Conservation (phyloP, 2,113 vertebrate genomes). For the Sclerurus mexicanus region DNA sequence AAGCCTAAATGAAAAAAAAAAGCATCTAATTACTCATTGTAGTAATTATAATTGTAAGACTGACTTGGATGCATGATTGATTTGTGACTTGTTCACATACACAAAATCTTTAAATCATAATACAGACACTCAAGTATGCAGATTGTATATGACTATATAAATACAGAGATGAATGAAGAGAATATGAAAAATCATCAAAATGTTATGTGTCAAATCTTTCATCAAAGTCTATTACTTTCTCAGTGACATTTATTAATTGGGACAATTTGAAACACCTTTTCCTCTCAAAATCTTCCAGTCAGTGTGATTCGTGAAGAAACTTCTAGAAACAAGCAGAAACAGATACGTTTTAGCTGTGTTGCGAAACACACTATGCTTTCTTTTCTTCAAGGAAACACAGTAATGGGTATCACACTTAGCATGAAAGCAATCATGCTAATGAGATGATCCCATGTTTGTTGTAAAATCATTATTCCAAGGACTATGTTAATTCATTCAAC, state of each 20-base stretch:
- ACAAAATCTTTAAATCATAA: not conserved
- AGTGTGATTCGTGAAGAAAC: not conserved
- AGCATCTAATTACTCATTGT: not conserved
- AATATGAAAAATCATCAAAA: not conserved
- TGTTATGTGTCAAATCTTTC: not conserved
- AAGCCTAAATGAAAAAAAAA: not conserved
- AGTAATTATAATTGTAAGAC: conserved; percentile 22
- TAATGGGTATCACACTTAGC: not conserved
- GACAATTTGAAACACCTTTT: not conserved
- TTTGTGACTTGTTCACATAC: not conserved
- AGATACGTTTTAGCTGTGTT: not conserved
- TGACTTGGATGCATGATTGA: not conserved
- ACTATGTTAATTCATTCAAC: conserved; percentile 45
- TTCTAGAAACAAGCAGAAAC: not conserved
- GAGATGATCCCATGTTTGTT: not conserved
- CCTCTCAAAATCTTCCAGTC: not conserved
- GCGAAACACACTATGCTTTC: not conserved
- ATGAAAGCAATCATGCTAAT: not conserved
- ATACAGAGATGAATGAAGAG: not conserved
- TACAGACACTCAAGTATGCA: not conserved
- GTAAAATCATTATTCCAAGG: conserved; percentile 21
- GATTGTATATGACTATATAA: not conserved
- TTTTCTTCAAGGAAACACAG: not conserved
- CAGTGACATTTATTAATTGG: not conserved
- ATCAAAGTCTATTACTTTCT: not conserved